These are phyloP conservation scores for Casuarius casuarius DNA, from an alignment of 2,113 vertebrate genomes.

Conservation along the genomic window DNA sequence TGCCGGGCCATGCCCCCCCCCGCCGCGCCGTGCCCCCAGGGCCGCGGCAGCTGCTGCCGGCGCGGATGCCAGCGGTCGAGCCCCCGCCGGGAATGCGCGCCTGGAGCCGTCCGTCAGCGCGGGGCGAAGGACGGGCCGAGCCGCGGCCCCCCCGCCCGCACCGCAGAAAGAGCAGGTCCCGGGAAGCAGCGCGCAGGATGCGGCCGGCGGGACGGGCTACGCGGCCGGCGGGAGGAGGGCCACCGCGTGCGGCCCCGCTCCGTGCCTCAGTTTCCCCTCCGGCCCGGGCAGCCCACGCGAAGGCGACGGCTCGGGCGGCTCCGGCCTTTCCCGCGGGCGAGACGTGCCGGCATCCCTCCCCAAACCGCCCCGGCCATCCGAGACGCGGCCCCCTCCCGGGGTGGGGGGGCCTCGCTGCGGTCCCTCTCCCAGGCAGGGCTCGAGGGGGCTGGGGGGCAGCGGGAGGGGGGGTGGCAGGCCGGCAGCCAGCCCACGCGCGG, in stretches of 20 bases:
- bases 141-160: no score
- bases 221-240: no score
- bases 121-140: no score
- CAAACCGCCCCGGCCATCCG: no score
- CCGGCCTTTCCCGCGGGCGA: no score
- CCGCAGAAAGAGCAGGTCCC: no score
- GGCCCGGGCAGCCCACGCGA: not conserved
- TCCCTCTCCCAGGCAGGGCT: no score
- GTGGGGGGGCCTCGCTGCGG: no score
- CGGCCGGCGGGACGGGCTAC: not conserved
- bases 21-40: not conserved
- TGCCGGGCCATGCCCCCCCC: not conserved
- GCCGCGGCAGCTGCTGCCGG: not conserved
- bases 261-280: not conserved
- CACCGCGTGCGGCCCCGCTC: rapidly evolving
- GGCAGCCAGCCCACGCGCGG: not conserved
- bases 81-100: slow-evolving; percentile 17
- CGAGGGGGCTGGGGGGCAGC: not conserved
- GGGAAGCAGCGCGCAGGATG: rapidly evolving
- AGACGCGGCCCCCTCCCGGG: no score
- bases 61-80: not conserved
- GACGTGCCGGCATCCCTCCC: no score
- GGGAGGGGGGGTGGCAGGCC: rapidly evolving
- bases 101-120: slow-evolving; percentile 1
- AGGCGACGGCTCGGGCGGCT: no score